phyloP scores from a whole-genome alignment of 2,797 vertebrate species.

The Antrozous pallidus region DNA sequence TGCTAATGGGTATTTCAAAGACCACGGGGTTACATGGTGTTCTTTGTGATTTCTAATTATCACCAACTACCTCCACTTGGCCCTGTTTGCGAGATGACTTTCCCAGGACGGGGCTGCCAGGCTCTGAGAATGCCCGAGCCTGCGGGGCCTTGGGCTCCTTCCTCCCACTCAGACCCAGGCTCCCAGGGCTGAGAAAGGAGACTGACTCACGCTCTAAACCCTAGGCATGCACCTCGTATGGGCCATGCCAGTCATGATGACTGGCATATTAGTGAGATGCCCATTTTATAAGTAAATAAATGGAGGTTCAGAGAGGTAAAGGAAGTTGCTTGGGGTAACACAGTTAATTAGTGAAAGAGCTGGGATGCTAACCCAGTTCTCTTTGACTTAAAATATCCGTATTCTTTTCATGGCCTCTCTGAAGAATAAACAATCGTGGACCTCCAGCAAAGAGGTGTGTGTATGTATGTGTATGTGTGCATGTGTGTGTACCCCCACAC shows the following conservation, averaged over 20 bases:
- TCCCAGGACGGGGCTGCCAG: background rate
- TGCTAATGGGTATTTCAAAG: constrained; percentile 41
- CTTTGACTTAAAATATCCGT: background rate
- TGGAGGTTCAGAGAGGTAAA: background rate
- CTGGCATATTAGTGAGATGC: background rate
- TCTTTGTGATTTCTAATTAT: constrained; percentile 44
- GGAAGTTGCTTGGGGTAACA: background rate
- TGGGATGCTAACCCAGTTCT: background rate
- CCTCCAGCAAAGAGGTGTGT: background rate
- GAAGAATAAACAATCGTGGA: background rate
- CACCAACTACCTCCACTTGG: background rate
- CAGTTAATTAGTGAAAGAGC: background rate
- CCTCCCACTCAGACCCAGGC: background rate
- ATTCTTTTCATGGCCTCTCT: background rate
- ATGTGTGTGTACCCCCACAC: accelerated
- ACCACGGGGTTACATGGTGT: background rate
- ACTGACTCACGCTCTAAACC: background rate
- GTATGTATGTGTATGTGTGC: background rate
- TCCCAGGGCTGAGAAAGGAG: background rate
- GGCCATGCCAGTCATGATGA: background rate
- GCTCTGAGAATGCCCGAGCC: background rate
- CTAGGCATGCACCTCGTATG: accelerated
- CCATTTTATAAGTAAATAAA: background rate
- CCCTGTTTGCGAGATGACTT: background rate
- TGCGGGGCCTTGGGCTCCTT: accelerated